Evolutionary conservation across 2,888 invertebrate genomes (phyloP), one percentile per base, ranked within the genome.

Genomic region (Oeneis ivallda): DNA sequence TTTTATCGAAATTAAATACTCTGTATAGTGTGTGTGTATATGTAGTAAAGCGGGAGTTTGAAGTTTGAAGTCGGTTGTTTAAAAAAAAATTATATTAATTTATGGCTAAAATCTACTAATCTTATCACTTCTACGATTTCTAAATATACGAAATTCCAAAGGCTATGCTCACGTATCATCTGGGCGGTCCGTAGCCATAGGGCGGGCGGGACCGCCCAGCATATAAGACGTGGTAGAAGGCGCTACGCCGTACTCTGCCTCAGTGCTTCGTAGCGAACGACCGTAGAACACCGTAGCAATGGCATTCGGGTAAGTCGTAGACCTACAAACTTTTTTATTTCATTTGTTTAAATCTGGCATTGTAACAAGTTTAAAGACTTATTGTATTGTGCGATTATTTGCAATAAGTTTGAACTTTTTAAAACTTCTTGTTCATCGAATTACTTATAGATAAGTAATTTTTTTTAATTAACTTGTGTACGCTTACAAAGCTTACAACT

Each of bases 191-290:
- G 75, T 75, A 76, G 81, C 69, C 72, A 74, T 75, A 76, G 82
- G 80, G 80, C 78, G 80, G 76, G 65, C 68, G 69, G 64, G 73
- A 73, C 77, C 79, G 75, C 76, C 76, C 80, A 74, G 72, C 43
- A 85, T 87, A 88, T 85, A 89, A 89, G 80, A 45, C 34, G 34
- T 8, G 8, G 43, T 32, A 43, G 79, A 74, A 69, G 70, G 41
- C 70, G 74, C 75, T 75, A 71, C 77, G 73, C 71, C 75, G 69
- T 76, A 76, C 76, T 77, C 69, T 65, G 79, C 78, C 76, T 81
- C 83, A 74, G 73, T 73, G 79, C 76, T 76, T 76, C 69, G 68
- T 67, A 71, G 69, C 71, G 65, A 61, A 63, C 71, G 62, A 68
- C 49, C 66, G 67, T 68, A 71, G 68, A 65, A 67, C 61, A 62